These are phyloP conservation scores for Tapirus indicus DNA, from an alignment of 2,797 vertebrate species.

Conservation along the genomic window DNA sequence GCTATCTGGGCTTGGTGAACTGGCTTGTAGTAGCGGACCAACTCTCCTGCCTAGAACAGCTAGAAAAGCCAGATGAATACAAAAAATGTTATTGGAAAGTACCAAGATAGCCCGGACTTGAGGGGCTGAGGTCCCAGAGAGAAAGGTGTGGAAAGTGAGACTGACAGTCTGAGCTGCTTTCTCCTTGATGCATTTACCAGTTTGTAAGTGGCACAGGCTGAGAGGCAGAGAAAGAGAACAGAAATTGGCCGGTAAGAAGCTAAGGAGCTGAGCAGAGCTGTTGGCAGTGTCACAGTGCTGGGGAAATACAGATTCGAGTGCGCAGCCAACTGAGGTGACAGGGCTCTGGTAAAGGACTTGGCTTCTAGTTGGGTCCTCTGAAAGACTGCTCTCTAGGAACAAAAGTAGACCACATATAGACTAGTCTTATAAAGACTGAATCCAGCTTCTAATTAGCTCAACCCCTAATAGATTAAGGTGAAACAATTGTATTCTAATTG, in stretches of 20 bases:
- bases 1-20: not conserved
- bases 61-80: conserved; percentile 6
- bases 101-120: not conserved
- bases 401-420: not conserved
- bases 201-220: not conserved
- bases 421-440: not conserved
- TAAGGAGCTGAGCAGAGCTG: not conserved
- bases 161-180: not conserved
- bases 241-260: conserved; percentile 10
- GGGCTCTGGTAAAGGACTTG: not conserved
- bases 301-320: not conserved
- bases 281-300: not conserved
- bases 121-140: not conserved
- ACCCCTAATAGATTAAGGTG: not conserved
- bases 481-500: not conserved
- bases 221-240: conserved; percentile 19
- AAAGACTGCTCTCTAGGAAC: not conserved
- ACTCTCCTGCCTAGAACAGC: not conserved
- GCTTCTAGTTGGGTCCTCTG: not conserved
- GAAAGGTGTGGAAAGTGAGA: not conserved
- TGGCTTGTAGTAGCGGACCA: not conserved
- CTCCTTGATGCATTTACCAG: not conserved
- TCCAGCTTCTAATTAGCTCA: not conserved
- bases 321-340: not conserved
- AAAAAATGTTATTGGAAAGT: conserved; percentile 24